These are phyloP conservation scores for Muscicapa adusta DNA, from an alignment of 2,113 vertebrate genomes.

Conservation along the genomic window DNA sequence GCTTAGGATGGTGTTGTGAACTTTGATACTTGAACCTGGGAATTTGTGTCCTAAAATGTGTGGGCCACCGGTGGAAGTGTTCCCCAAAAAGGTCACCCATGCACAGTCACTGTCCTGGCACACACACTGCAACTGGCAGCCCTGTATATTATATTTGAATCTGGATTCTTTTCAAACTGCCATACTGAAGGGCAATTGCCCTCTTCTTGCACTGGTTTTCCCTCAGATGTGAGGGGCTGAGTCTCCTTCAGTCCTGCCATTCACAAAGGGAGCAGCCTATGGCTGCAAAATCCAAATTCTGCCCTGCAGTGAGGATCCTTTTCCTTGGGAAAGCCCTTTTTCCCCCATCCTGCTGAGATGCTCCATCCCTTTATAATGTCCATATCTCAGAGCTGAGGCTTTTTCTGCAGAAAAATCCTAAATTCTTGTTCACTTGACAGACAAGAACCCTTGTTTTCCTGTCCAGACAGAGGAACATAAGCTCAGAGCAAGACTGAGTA, in stretches of 20 bases:
- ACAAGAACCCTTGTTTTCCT: not conserved
- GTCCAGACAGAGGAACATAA: not conserved
- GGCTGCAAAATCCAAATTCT: not conserved
- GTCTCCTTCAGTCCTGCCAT: not conserved
- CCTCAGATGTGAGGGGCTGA: not conserved
- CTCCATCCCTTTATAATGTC: not conserved
- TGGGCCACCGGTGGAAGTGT: not conserved
- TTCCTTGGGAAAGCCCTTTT: not conserved
- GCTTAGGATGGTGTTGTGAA: not conserved
- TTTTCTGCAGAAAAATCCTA: not conserved
- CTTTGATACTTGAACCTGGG: not conserved
- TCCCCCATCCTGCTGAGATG: not conserved
- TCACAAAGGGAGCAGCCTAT: not conserved
- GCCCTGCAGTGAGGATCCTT: not conserved
- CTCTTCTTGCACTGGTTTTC: not conserved
- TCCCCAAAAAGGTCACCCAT: not conserved
- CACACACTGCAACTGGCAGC: not conserved
- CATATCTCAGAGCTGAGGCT: not conserved
- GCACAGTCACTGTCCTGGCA: not conserved
- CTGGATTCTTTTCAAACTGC: not conserved
- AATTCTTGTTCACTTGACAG: not conserved
- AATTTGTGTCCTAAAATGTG: not conserved
- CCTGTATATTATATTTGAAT: rapidly evolving
- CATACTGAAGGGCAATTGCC: not conserved
- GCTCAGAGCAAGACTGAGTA: not conserved